Evolutionary conservation across 2,797 vertebrate species (phyloP).

Genomic region (Vipera latastei): DNA sequence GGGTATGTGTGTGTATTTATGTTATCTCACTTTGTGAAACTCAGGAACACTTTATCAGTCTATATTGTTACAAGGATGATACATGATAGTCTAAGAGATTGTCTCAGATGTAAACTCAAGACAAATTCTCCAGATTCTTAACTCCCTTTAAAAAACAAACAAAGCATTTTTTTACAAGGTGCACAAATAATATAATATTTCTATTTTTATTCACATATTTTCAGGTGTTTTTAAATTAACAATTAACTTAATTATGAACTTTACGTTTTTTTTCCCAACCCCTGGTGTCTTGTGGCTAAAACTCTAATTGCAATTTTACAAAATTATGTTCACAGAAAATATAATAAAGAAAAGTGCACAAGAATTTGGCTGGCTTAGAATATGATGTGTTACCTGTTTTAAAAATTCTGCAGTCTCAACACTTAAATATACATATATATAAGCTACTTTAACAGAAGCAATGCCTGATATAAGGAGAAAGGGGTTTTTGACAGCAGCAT

Average conservation of each 20-base stretch:
- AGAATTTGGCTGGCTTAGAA: background rate
- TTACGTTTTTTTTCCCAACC: background rate
- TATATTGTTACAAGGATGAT: conserved; percentile 11
- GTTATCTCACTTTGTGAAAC: conserved; percentile 28
- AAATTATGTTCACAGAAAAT: background rate
- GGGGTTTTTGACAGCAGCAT: fast-evolving
- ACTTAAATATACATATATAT: conserved; percentile 15
- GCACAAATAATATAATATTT: background rate
- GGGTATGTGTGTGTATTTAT: conserved; percentile 25
- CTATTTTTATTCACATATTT: background rate
- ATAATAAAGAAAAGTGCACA: background rate
- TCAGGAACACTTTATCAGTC: conserved; percentile 36
- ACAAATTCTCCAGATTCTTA: conserved; percentile 6
- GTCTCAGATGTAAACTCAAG: conserved; percentile 15
- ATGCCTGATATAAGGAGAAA: background rate
- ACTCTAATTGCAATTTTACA: background rate
- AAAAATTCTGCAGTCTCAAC: background rate
- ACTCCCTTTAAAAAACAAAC: background rate
- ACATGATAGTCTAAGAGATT: conserved; percentile 12
- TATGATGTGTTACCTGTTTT: background rate
- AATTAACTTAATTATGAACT: background rate
- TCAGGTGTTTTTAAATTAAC: background rate
- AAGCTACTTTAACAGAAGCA: fast-evolving
- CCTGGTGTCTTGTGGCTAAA: background rate
- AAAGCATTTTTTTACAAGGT: background rate